A percentile compares a stretch with the other conserved stretches of the same genome.
phyloP scores from a whole-genome alignment of 2,113 vertebrate genomes.

The Cyanoliseus patagonus region DNA sequence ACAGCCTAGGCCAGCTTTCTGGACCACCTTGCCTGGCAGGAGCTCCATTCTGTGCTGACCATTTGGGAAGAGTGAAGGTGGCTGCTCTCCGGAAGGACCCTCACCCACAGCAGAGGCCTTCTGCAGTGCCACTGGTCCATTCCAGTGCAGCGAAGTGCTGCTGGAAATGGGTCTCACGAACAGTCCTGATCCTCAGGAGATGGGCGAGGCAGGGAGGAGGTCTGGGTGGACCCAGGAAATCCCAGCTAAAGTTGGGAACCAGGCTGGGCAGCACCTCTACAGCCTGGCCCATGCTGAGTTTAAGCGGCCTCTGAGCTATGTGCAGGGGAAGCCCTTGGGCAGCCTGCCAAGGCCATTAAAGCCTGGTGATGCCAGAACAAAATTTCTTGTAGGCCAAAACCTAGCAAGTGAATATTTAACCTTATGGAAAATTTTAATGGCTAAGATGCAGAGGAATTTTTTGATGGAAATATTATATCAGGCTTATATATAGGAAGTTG shows the following conservation, averaged over 20 bases:
- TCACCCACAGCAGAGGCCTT: neutral
- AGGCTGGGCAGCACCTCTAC: neutral
- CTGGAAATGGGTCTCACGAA: neutral
- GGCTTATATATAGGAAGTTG: neutral
- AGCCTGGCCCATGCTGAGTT: fast-evolving
- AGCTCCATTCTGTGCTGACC: fast-evolving
- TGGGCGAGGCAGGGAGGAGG: neutral
- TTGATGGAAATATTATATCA: neutral
- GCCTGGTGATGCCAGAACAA: fast-evolving
- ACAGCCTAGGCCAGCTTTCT: fast-evolving
- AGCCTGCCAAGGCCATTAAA: neutral
- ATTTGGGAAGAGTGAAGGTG: fast-evolving
- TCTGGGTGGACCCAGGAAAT: neutral
- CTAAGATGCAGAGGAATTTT: neutral
- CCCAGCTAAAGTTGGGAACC: fast-evolving
- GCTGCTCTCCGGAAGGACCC: neutral
- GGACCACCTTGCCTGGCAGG: fast-evolving
- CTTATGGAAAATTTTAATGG: neutral
- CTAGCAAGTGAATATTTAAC: neutral
- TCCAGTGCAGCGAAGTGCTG: neutral
- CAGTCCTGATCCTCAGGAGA: neutral
- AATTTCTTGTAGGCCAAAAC: neutral
- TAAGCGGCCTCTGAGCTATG: fast-evolving
- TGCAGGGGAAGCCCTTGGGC: fast-evolving
- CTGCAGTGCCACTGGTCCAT: neutral